Evolutionary conservation across 2,888 invertebrate genomes (phyloP), one percentile per base, ranked within the genome.

Genomic region (Chalcis sispes): DNA sequence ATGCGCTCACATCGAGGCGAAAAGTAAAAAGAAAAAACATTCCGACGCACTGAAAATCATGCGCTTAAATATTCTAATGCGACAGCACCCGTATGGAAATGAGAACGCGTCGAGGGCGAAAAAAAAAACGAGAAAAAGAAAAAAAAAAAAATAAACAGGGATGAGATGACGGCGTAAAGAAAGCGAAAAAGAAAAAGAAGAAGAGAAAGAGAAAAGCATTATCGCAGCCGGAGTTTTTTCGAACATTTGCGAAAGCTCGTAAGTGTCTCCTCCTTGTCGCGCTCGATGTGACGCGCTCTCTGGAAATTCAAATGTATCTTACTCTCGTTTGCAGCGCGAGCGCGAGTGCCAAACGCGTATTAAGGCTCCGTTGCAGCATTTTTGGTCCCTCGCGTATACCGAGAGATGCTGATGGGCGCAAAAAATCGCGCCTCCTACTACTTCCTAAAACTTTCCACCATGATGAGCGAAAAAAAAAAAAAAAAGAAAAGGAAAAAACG

Each of bases 291-390:
- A 56, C 61, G 25, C 20, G 32, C n/a, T 50, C n/a, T 13, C 25
- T 29, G 36, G 36, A 72, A 67, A 72, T 67, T 76, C 72, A 72
- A 75, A 75, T 72, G 67, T 67, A 72, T 76, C 67, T 67, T 40
- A 52, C 67, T 72, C 66, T 76, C 72, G 56, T 76, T 76, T 76
- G 56, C 42, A 23, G 62, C 32, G n/a, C 10, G 0, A 58, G 10
- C 18, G 29, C 32, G 27, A n/a, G 46, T 18, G 20, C 67, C 15
- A 46, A 67, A 56, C 46, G 46, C 67, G 42, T 66, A 58, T 67
- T 56, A 67, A 46, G 42, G 18, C 20, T 8, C 40, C n/a, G 18
- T 0, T 23, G 15, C 8, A 23, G 2, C 56, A 29, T 71, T 64
- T 62, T 72, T 32, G 5, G 1, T n/a, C n/a, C n/a, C n/a, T n/a